Percentiles rank a stretch among this genome's conserved stretches.
These are phyloP conservation scores for Platysteira castanea DNA, from an alignment of 2,113 vertebrate species.

Conservation along the genomic window DNA sequence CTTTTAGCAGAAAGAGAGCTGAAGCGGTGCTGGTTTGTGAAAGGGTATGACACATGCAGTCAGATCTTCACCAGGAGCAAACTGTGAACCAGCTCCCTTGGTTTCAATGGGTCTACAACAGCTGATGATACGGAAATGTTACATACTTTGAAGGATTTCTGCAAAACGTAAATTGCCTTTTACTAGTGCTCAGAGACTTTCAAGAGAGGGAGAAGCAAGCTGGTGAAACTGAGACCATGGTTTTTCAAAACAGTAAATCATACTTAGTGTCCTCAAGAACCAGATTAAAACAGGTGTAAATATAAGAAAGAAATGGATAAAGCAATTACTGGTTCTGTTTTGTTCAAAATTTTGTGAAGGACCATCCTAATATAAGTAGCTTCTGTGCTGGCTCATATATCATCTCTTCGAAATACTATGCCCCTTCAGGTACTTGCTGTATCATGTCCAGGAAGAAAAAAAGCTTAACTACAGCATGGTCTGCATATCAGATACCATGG, in stretches of 20 bases:
- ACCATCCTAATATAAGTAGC: background rate
- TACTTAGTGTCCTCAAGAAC: background rate
- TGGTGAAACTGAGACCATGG: background rate
- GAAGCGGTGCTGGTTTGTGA: background rate
- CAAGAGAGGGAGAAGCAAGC: background rate
- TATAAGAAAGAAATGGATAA: background rate
- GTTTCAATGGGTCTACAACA: background rate
- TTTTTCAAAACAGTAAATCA: background rate
- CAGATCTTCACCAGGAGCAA: background rate
- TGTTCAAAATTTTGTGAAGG: background rate
- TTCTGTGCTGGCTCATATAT: background rate
- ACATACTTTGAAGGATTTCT: background rate
- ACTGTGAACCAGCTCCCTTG: background rate
- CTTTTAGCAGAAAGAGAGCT: background rate
- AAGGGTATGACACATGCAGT: background rate
- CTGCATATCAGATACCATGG: background rate
- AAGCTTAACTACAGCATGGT: background rate
- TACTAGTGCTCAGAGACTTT: background rate
- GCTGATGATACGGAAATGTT: background rate
- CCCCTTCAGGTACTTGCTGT: background rate
- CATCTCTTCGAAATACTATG: background rate
- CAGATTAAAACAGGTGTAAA: background rate
- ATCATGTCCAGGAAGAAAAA: background rate
- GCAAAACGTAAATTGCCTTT: background rate
- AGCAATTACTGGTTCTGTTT: background rate